phyloP scores from a whole-genome alignment of 2,797 vertebrate genomes.

The Adelosebastes latens region DNA sequence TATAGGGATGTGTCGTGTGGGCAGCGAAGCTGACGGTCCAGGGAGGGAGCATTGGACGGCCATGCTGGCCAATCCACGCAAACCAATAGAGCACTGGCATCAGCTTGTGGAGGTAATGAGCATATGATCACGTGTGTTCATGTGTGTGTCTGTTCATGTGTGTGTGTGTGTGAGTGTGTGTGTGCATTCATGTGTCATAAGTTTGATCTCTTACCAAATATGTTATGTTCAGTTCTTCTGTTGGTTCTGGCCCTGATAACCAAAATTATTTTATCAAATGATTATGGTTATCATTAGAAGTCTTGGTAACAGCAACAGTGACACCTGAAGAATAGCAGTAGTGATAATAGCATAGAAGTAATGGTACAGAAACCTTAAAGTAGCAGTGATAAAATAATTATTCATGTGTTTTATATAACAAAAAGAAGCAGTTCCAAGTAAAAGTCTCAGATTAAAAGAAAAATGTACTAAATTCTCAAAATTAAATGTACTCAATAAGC shows the following conservation, averaged over 20 bases:
- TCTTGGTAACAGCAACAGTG: background rate
- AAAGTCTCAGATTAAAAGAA: background rate
- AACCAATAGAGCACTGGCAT: constrained; percentile 95
- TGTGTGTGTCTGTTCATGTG: background rate
- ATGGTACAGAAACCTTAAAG: background rate
- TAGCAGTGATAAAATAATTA: background rate
- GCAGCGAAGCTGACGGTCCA: constrained; percentile 88
- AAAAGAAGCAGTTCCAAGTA: background rate
- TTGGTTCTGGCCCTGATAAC: background rate
- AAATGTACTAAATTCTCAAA: background rate
- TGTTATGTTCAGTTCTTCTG: background rate
- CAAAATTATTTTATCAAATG: background rate
- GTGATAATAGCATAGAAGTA: background rate
- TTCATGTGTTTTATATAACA: background rate
- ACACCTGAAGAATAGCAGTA: background rate
- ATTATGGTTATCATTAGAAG: background rate
- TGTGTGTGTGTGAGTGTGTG: background rate
- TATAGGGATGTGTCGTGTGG: constrained; percentile 94
- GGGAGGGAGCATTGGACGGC: constrained; percentile 94
- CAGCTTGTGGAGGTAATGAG: constrained; percentile 91
- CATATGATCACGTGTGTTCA: constrained; percentile 1
- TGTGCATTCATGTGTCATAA: background rate
- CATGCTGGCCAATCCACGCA: constrained; percentile 94
- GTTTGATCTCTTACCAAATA: constrained; percentile 8
- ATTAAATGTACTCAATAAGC: background rate